Evolutionary conservation across 2,888 invertebrate genomes (phyloP), one percentile per base, ranked within the genome.

Genomic region (Philaethria dido): DNA sequence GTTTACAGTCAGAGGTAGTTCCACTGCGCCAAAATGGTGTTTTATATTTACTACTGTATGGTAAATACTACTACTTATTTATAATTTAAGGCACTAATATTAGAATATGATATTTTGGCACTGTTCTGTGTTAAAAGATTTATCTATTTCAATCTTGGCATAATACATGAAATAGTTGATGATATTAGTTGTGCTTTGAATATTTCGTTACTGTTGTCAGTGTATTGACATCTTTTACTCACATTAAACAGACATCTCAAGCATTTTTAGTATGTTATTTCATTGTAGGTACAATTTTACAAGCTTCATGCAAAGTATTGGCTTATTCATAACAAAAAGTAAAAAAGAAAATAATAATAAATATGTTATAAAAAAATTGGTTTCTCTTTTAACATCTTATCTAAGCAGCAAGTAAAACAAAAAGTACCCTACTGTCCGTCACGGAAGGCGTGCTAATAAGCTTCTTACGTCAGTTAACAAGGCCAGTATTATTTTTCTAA

Each of bases 401-500:
- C 61, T 68, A 61, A 66, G 62, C 63, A 62, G 61, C 54, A 67
- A 62, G 62, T 64, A 65, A 70, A 70, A 69, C 71, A 70, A 72
- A 72, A 66, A 65, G 69, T 63, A 65, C 77, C 74, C 78, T 78
- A 77, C 78, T 77, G 74, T 77, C 79, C 76, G 75, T 83, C 80
- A 79, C 74, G 73, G 74, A 76, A 78, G 77, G 82, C 83, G 89
- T 87, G 88, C 88, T 92, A 92, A 91, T 92, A 91, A 88, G 89
- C 87, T 81, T 79, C 83, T 88, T 88, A 82, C 81, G 85, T 86
- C 87, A 85, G 82, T 84, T 81, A 82, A 80, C 85, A 85, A 83
- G 82, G 82, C 80, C 85, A 79, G 85, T 81, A 87, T 88, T 88
- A 86, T 90, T 89, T 89, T 90, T 91, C 84, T 87, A 82, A 76